Evolutionary conservation across 2,888 invertebrate species (phyloP), one percentile per base, ranked within the genome.

Genomic region (Hirtodrosophila duncani): DNA sequence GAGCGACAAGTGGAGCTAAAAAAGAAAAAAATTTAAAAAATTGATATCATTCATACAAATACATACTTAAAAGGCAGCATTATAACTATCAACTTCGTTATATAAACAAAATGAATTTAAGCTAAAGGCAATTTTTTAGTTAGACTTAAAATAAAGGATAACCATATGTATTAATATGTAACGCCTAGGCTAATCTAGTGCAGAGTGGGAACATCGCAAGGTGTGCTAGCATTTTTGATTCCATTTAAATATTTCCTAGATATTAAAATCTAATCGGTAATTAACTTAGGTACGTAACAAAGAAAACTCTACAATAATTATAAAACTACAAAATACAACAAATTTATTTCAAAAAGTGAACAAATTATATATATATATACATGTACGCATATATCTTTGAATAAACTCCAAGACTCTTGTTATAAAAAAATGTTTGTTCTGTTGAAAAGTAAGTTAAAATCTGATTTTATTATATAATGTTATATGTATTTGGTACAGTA

Each of bases 361-460:
- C 52, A 60, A 56, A 30, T 53, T 65, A 74, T 70, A 79, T 79
- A 68, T 68, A 66, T 65, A 68, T 60, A 74, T 57, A 77, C 41
- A 39, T 51, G 45, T 26, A 57, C 39, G 50, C 49, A 67, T 64
- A 60, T 69, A 69, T 74, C 79, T 77, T 78, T 81, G 70, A 82
- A 81, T 74, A 82, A 81, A 81, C 69, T 82, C 67, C n/a, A 64
- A 81, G 67, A 82, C 82, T 83, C 83, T 83, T 83, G 82, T 82
- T 82, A 83, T 74, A 83, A 51, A 77, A 4, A n/a, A 17, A 7
- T 21, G 8, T 8, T 10, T 6, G 6, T 6, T 11, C 9, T 18
- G n/a, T n/a, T 17, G 30, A 10, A 6, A 23, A 17, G n/a, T 21
- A 7, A 24, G 6, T 16, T 17, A 11, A 23, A 7, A 20, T 8